A percentile compares a stretch with the other conserved stretches of the same genome.
These are phyloP conservation scores for Sinopyrophorus schimmeli DNA, from an alignment of 2,888 invertebrate genomes.

Conservation along the genomic window DNA sequence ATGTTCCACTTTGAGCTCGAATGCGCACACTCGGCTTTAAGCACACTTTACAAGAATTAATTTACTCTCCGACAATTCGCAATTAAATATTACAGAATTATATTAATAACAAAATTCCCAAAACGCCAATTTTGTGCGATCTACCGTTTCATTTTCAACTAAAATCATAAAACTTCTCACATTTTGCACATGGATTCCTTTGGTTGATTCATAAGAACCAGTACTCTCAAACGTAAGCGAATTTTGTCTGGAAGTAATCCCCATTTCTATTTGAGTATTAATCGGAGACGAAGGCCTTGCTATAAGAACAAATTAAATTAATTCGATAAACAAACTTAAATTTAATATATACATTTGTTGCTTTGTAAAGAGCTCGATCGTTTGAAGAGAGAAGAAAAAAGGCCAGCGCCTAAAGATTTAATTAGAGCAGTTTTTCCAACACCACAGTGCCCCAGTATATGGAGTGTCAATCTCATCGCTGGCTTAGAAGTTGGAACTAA, in stretches of 20 bases:
- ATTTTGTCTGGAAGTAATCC: conserved; percentile 62
- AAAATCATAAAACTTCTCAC: too few species aligned
- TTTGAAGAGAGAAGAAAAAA: conserved; percentile 68
- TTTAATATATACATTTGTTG: conserved; percentile 50
- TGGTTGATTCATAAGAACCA: conserved; percentile 62
- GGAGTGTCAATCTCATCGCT: conserved; percentile 66
- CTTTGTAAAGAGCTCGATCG: conserved; percentile 59
- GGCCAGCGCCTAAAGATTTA: conserved; percentile 68
- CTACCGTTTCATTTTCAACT: too few species aligned
- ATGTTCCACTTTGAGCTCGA: too few species aligned
- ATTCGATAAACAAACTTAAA: not conserved
- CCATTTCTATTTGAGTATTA: conserved; percentile 62
- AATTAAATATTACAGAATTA: too few species aligned
- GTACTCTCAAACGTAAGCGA: conserved; percentile 62
- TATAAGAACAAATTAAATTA: conserved; percentile 40
- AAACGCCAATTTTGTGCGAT: too few species aligned
- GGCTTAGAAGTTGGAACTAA: conserved; percentile 63
- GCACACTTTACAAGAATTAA: too few species aligned
- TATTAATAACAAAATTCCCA: too few species aligned
- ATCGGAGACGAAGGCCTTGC: conserved; percentile 58
- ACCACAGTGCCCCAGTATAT: conserved; percentile 72
- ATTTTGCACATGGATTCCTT: conserved; percentile 67
- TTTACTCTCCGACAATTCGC: too few species aligned
- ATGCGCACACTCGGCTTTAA: too few species aligned
- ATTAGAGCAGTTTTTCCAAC: conserved; percentile 73